Conservation (phyloP, 2,113 vertebrate species). For the Morone chrysops region DNA sequence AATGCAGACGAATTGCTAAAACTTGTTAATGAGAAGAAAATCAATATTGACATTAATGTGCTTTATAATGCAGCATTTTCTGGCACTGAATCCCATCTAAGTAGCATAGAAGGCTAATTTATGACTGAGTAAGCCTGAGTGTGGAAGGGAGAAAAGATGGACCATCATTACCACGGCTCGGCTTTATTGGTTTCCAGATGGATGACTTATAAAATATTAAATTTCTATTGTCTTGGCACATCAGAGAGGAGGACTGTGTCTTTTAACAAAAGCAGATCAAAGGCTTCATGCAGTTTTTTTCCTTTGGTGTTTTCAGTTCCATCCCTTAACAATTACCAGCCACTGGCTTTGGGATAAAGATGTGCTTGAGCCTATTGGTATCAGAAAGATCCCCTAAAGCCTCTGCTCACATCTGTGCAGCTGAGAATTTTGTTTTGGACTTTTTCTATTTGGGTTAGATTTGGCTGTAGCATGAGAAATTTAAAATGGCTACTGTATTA, state of each 20-base stretch:
- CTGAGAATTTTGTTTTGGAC: background rate
- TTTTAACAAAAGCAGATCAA: conserved; percentile 50
- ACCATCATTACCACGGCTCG: conserved; percentile 46
- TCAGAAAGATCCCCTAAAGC: conserved; percentile 13
- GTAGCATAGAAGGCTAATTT: conserved; percentile 42
- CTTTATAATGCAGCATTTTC: conserved; percentile 27
- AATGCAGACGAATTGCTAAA: background rate
- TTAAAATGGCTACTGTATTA: background rate
- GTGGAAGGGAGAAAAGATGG: conserved; percentile 28
- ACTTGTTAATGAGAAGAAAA: conserved; percentile 14
- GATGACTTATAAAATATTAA: conserved; percentile 75
- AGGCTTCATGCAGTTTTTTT: conserved; percentile 20
- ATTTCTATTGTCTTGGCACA: conserved; percentile 62
- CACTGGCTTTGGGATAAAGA: conserved; percentile 26
- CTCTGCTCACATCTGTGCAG: background rate
- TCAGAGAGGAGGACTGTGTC: conserved; percentile 34
- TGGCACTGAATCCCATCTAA: conserved; percentile 27
- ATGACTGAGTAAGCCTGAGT: background rate
- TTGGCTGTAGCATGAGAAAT: background rate
- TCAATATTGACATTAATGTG: conserved; percentile 7
- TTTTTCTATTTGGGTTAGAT: background rate
- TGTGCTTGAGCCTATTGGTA: conserved; percentile 5
- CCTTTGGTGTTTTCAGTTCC: conserved; percentile 4
- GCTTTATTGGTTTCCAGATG: conserved; percentile 72
- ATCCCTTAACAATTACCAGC: conserved; percentile 22